Evolutionary conservation across 92 coral and sea anemone genomes (phyloP), one percentile per base, ranked within the genome.

Genomic region (Phenganax subtilis): DNA sequence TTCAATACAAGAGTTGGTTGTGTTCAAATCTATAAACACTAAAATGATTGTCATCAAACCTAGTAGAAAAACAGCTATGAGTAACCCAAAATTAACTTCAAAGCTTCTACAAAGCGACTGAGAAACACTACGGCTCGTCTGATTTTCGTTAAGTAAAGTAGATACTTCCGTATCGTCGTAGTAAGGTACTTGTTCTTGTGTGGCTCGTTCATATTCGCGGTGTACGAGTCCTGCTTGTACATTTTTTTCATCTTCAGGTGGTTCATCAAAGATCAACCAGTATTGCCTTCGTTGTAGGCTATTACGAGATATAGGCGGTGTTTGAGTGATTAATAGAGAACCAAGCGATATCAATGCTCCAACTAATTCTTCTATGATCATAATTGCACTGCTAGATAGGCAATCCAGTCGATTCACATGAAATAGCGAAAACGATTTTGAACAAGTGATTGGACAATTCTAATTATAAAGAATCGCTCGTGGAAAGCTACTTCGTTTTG

Each of bases 311-410:
- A 61, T 61, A 14, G 20, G 67, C 28, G 67, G 67, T 12, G 20
- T 3, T 61, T 61, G 67, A 3, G 67, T 14, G 67, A 61, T 61
- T 61, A 61, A 61, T 61, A 61, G 14, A 28, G 25, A 14, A 28
- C 67, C 67, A 1, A 61, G 67, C 28, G 67, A 61, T 6, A 61
- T 25, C 11, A 61, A 14, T 4, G 67, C 15, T 61, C 67, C 67
- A 15, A 61, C 67, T 61, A 61, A 61, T 61, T 61, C 67, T 61
- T 61, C 67, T 61, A 61, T 2, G 25, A 61, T 61, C 67, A 61
- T 61, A 61, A 37, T 37, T n/a, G n/a, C n/a, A n/a, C 47, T 37
- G 47, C 47, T 37, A 37, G 4, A 37, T 37, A 37, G 47, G 47
- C 1, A 37, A 4, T 37, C 47, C 47, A 4, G 1, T 37, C 47